These are phyloP conservation scores for Ceraclea dissimilis DNA, from an alignment of 2,888 invertebrate genomes.

Conservation along the genomic window DNA sequence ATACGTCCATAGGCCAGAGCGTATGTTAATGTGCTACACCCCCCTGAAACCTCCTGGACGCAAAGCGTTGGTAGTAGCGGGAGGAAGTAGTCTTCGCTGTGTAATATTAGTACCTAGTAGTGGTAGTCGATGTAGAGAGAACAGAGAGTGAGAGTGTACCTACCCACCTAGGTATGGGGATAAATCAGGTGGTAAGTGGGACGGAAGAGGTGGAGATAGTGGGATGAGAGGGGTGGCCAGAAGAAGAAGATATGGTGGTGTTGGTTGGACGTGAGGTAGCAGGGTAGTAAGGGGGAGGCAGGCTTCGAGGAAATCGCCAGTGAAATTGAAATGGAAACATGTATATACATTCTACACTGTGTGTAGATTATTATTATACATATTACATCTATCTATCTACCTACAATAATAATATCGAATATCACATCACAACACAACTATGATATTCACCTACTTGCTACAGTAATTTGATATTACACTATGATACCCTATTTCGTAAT, in stretches of 20 bases:
- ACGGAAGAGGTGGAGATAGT: neutral
- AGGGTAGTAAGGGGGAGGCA: neutral
- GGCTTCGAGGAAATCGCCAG: slow-evolving; percentile 24
- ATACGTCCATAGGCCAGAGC: slow-evolving; percentile 19
- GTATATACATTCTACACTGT: slow-evolving; percentile 6
- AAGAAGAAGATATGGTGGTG: neutral
- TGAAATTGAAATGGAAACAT: slow-evolving; percentile 25
- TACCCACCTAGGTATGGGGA: neutral
- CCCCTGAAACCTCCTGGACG: slow-evolving; percentile 4
- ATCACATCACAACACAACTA: too few relatives aligned
- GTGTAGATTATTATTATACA: neutral
- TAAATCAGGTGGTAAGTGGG: neutral
- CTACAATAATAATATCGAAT: neutral
- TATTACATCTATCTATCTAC: slow-evolving; percentile 2
- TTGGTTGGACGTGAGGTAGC: neutral
- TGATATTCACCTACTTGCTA: too few relatives aligned
- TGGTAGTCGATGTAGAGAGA: neutral
- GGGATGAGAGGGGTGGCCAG: neutral
- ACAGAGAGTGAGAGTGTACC: neutral
- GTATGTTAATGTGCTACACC: slow-evolving; percentile 24
- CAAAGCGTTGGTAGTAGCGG: neutral
- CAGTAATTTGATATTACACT: too few relatives aligned
- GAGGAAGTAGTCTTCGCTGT: neutral
- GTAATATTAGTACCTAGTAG: neutral
- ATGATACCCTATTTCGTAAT: too few relatives aligned